These are phyloP conservation scores for Catagonus wagneri DNA, from an alignment of 2,113 vertebrate genomes.

Conservation along the genomic window DNA sequence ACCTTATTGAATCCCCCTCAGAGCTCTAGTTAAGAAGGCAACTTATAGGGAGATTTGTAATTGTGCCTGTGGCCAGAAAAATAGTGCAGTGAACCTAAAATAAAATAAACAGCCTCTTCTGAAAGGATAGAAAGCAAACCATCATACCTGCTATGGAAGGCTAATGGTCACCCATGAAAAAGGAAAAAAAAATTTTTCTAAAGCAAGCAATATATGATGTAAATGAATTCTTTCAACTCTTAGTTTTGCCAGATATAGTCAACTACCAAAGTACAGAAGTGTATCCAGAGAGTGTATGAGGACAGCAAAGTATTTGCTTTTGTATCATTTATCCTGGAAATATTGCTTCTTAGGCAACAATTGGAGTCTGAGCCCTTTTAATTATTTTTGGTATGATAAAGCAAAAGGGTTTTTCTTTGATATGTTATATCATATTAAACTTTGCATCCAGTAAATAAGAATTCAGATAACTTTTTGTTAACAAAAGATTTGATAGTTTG, in stretches of 20 bases:
- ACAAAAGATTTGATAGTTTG: constrained; percentile 42
- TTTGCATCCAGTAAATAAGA: background rate
- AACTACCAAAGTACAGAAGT: background rate
- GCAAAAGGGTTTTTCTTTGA: background rate
- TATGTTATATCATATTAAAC: background rate
- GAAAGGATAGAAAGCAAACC: background rate
- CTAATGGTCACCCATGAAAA: background rate
- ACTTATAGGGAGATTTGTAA: constrained; percentile 72
- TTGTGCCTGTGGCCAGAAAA: constrained; percentile 46
- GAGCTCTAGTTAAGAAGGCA: constrained; percentile 69
- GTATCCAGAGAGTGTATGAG: background rate
- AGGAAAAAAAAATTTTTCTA: background rate
- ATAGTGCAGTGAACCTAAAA: constrained; percentile 39
- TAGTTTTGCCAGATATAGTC: background rate
- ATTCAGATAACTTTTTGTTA: constrained; percentile 28
- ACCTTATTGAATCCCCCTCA: constrained; percentile 64
- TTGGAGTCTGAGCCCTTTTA: background rate
- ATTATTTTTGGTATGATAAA: constrained; percentile 15
- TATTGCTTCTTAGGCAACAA: background rate
- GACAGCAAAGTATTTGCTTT: background rate
- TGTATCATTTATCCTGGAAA: background rate
- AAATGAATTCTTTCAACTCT: background rate
- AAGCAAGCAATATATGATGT: background rate
- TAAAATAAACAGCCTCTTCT: constrained; percentile 37
- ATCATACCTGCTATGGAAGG: background rate